Evolutionary conservation across 1,140 invertebrate genomes (phyloP), one percentile per base, ranked within the genome.

Genomic region (Listronotus oregonensis): DNA sequence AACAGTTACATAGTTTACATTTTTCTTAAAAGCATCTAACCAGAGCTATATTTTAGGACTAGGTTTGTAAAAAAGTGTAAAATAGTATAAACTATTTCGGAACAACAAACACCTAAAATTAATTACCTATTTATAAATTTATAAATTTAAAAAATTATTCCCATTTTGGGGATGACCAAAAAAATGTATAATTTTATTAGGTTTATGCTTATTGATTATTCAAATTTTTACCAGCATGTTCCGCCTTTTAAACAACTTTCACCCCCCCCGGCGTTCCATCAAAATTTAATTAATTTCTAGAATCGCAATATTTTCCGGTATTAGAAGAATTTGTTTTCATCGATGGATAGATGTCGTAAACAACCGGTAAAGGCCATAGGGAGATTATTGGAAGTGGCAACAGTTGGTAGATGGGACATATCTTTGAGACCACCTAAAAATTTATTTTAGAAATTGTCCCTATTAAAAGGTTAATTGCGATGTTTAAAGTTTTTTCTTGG

Each of bases 241-340:
- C 87, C 87, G 0, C 83, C 83, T 68, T 87, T 83, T 60, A 83
- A 79, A 71, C 88, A 89, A 17, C 82, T 79, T 70, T 88, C 85
- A 1, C 83, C 85, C 2, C 87, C 86, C 89, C 90, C 3, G 84
- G 82, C 3, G 87, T 88, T 12, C 88, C 88, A 76, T 89, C 88
- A 70, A 89, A 90, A 69, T 90, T 87, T 1, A 80, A 82, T 9
- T 89, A 77, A 69, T 90, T 90, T 44, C 85, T 81, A 5, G 83
- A 85, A 60, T 82, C 82, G 73, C 5, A 44, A 82, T 76, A 39
- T 69, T 78, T 15, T 82, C 80, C 69, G 80, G 74, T 66, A 85
- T 85, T 31, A 90, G 76, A 7, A 84, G 80, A 67, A 88, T 73
- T 12, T 82, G 79, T 85, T 76, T 64, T 86, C 85, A 70, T 90